Base-by-base conservation (phyloP, 2,797 vertebrate species). In the Sebastes cheni region DNA sequence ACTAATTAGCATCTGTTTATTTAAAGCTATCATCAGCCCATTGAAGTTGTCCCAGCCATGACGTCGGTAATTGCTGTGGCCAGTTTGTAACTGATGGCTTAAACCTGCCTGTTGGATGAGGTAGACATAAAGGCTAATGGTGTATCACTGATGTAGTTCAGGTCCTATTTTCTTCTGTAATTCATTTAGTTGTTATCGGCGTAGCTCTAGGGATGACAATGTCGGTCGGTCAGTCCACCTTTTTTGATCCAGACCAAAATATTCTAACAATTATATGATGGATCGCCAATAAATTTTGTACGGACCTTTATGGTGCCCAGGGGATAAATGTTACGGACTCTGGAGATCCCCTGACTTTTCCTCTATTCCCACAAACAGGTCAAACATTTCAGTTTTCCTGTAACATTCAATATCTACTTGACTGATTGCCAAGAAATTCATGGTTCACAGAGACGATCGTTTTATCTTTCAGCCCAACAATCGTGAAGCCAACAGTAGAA, bases 1-100 rank as follows among this genome's bases (percentile, higher is more conserved):
- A 23, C 20, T 72, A 50, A 79, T 56, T 54, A 32, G 10, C 30
- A 68, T 77, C 29, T 75, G 64, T 76, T 78, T 67, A 76, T 70
- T 69, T 30, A 67, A 73, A 72, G 67, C 75, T 46, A 22, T 56
- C 46, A 36, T 64, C 36, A 50, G 27, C 12, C 32, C 6, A 12
- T 23, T 16, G 32, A 70, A 9, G 12, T 25, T 6, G 42, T 32
- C 27, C 27, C 32, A 8, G 59, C 27, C 3, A 4, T 64, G 74
- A 50, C 4, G 2, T 16, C 13, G 27, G 6, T 36, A 46, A 60
- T 59, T 32, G 69, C 54, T 60, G 20, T n/a, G 55, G 25, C 29
- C 62, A 39, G 46, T 67, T 76, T 68, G 3, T 34, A 42, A 75
- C 2, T 64, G 67, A 67, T 67, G 54, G 32, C 56, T 65, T 65